phyloP scores from a whole-genome alignment of 2,797 vertebrate genomes.

The Neopelma chrysocephalum region DNA sequence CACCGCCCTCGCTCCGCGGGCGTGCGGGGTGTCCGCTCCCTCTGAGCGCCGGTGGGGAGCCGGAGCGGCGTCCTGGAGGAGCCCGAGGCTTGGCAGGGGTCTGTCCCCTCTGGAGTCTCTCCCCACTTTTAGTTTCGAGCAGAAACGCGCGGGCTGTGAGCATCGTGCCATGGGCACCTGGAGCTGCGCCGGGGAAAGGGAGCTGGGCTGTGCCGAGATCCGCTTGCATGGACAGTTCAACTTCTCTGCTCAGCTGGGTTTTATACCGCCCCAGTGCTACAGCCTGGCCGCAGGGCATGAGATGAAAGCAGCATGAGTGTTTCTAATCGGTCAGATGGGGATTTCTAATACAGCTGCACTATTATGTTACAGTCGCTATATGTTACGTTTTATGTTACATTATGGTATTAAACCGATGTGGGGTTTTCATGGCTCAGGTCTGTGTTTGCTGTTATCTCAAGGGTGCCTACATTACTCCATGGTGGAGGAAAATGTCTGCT shows the following conservation, averaged over 20 bases:
- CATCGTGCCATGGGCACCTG: rapidly evolving
- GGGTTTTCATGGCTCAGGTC: background rate
- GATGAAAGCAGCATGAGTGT: background rate
- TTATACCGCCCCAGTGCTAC: rapidly evolving
- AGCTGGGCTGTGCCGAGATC: background rate
- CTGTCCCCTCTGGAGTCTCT: rapidly evolving
- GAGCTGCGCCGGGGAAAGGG: no score
- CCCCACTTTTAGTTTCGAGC: rapidly evolving
- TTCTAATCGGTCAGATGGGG: background rate
- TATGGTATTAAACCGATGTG: background rate
- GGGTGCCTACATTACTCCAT: background rate
- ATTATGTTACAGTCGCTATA: background rate
- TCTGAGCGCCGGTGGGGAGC: background rate
- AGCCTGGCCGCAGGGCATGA: background rate
- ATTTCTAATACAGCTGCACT: background rate
- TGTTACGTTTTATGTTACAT: background rate
- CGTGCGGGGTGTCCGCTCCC: rapidly evolving
- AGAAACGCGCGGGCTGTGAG: background rate
- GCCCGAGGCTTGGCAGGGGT: rapidly evolving
- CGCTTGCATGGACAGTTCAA: rapidly evolving
- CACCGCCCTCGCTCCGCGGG: background rate
- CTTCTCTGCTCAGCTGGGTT: background rate
- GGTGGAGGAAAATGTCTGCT: background rate
- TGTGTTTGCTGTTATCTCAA: no score
- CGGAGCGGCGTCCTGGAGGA: rapidly evolving